Base-by-base conservation (phyloP, 2,113 vertebrate species). In the Neodontobutis hainanensis region DNA sequence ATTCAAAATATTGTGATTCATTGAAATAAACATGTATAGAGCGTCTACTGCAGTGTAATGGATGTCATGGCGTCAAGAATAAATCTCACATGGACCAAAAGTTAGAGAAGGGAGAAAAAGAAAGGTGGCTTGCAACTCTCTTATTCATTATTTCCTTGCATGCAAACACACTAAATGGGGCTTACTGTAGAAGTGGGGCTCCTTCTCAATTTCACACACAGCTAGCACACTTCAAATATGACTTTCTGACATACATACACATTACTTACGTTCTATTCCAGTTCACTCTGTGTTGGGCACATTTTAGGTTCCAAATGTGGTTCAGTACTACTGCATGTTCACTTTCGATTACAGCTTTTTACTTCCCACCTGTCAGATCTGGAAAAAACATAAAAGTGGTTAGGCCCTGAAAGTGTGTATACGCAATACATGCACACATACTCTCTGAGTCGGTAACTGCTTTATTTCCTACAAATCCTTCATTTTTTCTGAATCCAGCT, bases 401-500 rank as follows among this genome's bases (percentile, higher is more conserved):
- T 64, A 57, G 43, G 75, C 61, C 61, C 61, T 65, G 72, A 73
- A 67, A 70, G 70, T 11, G 49, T 36, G 46, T 11, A 66, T 52
- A 66, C 15, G 68, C 50, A 48, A 60, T 56, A 47, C 63, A 48
- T 16, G 32, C 55, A 61, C 40, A 65, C 52, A 49, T 53, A 47
- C 61, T 53, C 43, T 11, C 3, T n/a, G 44, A 53, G 48, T 55
- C 36, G 9, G 43, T 63, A 43, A 8, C 42, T 19, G 42, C 43
- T 58, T 80, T 60, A 65, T 77, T 75, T 75, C 52, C 32, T 44
- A 11, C 52, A 67, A 58, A 84, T 65, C 38, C 64, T 64, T 72
- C 70, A 71, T 84, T 70, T 60, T 45, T 69, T 48, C 16, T 46
- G 47, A 36, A 2, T 70, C 46, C 51, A 55, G 68, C 56, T 68